Evolutionary conservation across 2,113 vertebrate genomes (phyloP), one percentile per base, ranked within the genome.

Genomic region (Hiodon alosoides): DNA sequence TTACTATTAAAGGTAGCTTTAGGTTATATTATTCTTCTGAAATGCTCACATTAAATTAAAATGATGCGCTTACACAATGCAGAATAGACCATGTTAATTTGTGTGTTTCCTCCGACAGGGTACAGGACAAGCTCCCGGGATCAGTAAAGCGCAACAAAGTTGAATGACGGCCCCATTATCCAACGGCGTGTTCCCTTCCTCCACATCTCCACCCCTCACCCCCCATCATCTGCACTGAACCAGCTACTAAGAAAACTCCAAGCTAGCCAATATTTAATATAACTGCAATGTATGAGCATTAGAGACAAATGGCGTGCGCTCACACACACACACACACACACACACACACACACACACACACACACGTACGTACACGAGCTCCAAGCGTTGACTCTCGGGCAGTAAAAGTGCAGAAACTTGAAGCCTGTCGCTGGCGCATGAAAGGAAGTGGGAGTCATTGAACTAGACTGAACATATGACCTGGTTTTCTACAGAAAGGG

Each of bases 101-200:
- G 6, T 60, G 55, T 77, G 76, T 68, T 67, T 16, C 16, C 51
- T 52, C 67, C 66, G 1, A 0, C 85, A 96, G 94, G 89, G 86
- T 96, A 80, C 94, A 95, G 90, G 94, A 94, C 81, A 96, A 96
- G 82, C 90, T 96, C 66, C 94, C 94, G 0, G 93, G 92, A 78
- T 78, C 90, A 0, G 67, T 89, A 77, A 95, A 95, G 84, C 92
- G 94, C 80, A 90, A 88, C 83, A 95, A 95, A 91, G 78, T 90
- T n/a, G 94, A 95, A 90, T 96, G 90, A 93, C 82, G 70, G 13
- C 11, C 16, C 8, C 46, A 3, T 5, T 10, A 5, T 10, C 11
- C n/a, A 7, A 9, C 31, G 31, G 31, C 31, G 0, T 31, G 5
- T 69, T 52, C 1, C 53, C 58, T 2, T 51, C 4, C 0, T 77